Base-by-base conservation (phyloP, 2,888 invertebrate genomes). In the Clanis bilineata region DNA sequence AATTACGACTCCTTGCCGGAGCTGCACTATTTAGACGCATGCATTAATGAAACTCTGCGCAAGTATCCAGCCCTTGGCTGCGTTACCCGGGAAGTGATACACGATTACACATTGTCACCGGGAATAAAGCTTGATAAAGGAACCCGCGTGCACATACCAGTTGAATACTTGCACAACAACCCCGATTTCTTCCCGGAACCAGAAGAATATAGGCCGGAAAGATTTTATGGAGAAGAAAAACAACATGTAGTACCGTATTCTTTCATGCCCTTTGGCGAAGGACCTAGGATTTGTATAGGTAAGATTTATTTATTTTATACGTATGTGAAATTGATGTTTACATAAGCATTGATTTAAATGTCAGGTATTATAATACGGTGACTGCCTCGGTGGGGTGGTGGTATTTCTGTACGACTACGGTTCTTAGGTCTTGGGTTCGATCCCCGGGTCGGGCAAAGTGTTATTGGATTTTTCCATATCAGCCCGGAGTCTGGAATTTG, bases 221-320 rank as follows among this genome's bases (percentile, higher is more conserved):
- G 82, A 22, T 80, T 80, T 63, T 63, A 77, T 10, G 70, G 67
- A 0, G 72, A 69, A 3, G 70, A 71, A 15, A 77, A 66, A 55
- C 64, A 64, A 6, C 66, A 70, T 4, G 69, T 80, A 2, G 70
- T 65, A 32, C 75, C 74, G 0, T 80, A 67, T 56, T 73, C 77
- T 0, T 80, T 72, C 57, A 61, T 78, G 32, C 79, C 81, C 1
- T 82, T 81, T 59, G 80, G 82, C 7, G 79, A 76, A 56, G 80
- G 80, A 5, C 77, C 74, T 0, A 71, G 80, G 38, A 64, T 70
- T 57, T 82, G 82, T 39, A 68, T 82, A 9, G 82, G 82, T 79
- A 67, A 67, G 68, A 67, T 84, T 89, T 36, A n/a, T n/a, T n/a
- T n/a, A n/a, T n/a, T n/a, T n/a, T n/a, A n/a, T n/a, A n/a, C n/a